These are phyloP conservation scores for Buteo buteo DNA, from an alignment of 2,113 vertebrate species.

Conservation along the genomic window DNA sequence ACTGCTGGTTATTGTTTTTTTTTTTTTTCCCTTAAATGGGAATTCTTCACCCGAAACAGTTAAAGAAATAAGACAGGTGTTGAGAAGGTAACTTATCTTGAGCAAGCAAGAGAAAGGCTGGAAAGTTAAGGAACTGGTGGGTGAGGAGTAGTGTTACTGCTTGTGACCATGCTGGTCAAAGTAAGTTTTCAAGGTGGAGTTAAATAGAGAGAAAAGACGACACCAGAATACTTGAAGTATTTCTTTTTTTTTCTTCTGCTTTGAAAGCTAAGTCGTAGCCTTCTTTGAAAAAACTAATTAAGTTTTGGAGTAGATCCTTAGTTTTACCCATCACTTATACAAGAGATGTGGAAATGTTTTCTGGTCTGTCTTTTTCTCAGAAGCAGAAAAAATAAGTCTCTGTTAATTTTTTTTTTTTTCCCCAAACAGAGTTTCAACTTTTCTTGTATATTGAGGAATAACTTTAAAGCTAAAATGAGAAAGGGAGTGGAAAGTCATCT, in stretches of 20 bases:
- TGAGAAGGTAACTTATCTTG: conserved; percentile 23
- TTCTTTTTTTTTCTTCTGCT: neutral
- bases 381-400: neutral
- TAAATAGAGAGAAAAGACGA: neutral
- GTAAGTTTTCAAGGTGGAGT: neutral
- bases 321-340: neutral
- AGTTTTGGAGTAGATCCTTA: neutral
- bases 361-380: neutral
- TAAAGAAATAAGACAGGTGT: neutral
- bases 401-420: fast-evolving
- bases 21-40: neutral
- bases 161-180: neutral
- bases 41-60: neutral
- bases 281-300: neutral
- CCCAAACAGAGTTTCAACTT: neutral
- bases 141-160: neutral
- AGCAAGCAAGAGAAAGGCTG: neutral
- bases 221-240: neutral
- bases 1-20: neutral
- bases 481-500: neutral
- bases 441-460: neutral
- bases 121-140: neutral
- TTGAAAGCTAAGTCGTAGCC: neutral
- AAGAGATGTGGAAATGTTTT: neutral
- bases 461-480: neutral